A percentile compares a stretch with the other conserved stretches of the same genome.
phyloP scores from a whole-genome alignment of 37 sponge, comb jelly and placozoan genomes.

The Lycopodina hypogea region DNA sequence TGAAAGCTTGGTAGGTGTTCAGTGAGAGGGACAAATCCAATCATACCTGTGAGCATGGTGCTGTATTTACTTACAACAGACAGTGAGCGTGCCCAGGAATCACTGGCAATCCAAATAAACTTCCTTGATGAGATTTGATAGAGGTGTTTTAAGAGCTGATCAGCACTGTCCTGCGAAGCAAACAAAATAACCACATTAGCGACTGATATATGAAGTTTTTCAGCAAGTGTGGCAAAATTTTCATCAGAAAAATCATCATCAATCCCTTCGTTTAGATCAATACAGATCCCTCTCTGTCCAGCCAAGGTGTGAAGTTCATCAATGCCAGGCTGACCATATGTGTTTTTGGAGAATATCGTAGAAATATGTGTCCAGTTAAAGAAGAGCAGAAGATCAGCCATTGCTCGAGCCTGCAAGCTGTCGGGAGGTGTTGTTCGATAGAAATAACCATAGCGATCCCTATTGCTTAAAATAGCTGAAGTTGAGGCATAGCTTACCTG shows the following conservation, averaged over 20 bases:
- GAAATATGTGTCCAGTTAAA: slow-evolving; percentile 76
- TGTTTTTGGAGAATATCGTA: slow-evolving; percentile 42
- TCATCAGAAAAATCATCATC: slow-evolving; percentile 1
- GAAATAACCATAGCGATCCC: slow-evolving; percentile 75
- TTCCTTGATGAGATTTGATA: not conserved
- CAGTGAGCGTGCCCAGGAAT: slow-evolving; percentile 77
- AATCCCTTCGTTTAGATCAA: slow-evolving; percentile 42
- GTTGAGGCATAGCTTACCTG: slow-evolving; percentile 89
- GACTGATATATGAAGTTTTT: slow-evolving; percentile 9
- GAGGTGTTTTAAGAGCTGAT: slow-evolving; percentile 8
- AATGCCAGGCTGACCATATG: slow-evolving; percentile 66
- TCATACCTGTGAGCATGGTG: slow-evolving; percentile 53
- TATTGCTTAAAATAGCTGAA: slow-evolving; percentile 69
- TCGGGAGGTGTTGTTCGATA: slow-evolving; percentile 85
- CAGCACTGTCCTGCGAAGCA: slow-evolving; percentile 32
- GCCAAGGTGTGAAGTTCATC: slow-evolving; percentile 35
- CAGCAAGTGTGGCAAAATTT: slow-evolving; percentile 15
- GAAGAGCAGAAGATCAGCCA: slow-evolving; percentile 59
- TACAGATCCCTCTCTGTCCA: slow-evolving; percentile 41
- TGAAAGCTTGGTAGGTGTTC: slow-evolving; percentile 34
- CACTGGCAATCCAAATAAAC: slow-evolving; percentile 85
- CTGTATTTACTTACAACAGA: slow-evolving; percentile 11
- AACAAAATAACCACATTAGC: slow-evolving; percentile 64
- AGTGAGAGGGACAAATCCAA: slow-evolving; percentile 61
- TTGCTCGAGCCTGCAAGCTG: slow-evolving; percentile 77